Base-by-base conservation (phyloP, 2,113 vertebrate genomes). In the Gadus macrocephalus region DNA sequence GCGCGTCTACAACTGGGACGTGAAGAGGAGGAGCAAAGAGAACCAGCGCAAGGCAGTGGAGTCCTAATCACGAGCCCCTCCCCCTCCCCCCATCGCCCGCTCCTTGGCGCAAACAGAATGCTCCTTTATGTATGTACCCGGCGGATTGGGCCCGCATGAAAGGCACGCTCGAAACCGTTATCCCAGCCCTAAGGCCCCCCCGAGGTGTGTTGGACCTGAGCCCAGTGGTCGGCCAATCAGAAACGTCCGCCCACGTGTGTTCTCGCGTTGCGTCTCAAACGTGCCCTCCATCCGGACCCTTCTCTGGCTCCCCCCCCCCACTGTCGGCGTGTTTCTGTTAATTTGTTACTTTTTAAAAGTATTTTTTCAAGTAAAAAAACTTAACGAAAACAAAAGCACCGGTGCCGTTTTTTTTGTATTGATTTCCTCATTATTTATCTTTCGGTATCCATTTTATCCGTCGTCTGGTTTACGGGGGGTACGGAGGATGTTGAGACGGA, bases 1-100 rank as follows among this genome's bases (percentile, higher is more conserved):
- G 72, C 95, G 97, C 77, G 97, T 99, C 91, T 99, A 98, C 93
- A 99, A 99, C 16, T 99, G 97, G 97, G 97, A 98, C 12, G 97
- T 99, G 80, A 98, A 98, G 91, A 94, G 95, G 90, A 94, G 97
- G 93, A 97, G 94, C 93, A 96, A 93, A 92, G 95, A 96, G 74
- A 96, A 94, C 81, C 86, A 93, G 78, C 90, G 94, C 56, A 97
- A 98, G 90, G 93, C 90, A 66, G 92, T 91, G 84, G 93, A 94
- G 92, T 92, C 91, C 87, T 93, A 92, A 85, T 83, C 70, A 60
- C 27, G 68, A 25, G 8, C 72, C 85, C 80, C 70, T 11, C 38
- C 68, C 27, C 64, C 20, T 42, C 60, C 71, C 60, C 68, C 83
- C 12, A 49, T 0, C 42, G 42, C 9, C 42, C 42, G 8, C 42